These are phyloP conservation scores for Anseranas semipalmata DNA, from an alignment of 2,113 vertebrate species.

Conservation along the genomic window DNA sequence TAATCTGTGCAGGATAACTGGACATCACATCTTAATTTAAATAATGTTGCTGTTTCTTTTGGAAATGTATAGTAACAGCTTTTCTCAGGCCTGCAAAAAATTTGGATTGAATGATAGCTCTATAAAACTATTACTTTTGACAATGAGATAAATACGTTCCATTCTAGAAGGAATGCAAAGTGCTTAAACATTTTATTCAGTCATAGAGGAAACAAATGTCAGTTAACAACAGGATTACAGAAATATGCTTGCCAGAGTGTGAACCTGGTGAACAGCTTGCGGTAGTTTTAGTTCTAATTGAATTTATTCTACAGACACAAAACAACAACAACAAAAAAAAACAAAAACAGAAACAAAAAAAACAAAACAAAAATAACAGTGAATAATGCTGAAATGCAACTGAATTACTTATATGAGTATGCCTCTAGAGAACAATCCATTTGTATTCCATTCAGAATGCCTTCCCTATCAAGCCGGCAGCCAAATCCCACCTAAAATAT, in stretches of 20 bases:
- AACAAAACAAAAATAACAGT: not conserved
- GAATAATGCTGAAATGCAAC: not conserved
- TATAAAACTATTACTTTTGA: not conserved
- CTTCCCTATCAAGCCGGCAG: not conserved
- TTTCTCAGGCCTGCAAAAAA: not conserved
- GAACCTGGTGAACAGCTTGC: not conserved
- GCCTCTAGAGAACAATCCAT: not conserved
- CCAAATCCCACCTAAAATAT: not conserved
- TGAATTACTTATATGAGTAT: not conserved
- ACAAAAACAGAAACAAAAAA: not conserved
- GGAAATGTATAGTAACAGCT: not conserved
- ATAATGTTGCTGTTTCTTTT: rapidly evolving
- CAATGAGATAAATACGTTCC: not conserved
- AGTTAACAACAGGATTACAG: not conserved
- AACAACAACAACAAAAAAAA: not conserved
- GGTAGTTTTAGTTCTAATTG: not conserved
- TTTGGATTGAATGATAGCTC: not conserved
- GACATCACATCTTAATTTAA: not conserved
- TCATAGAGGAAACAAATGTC: not conserved
- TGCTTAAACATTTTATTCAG: not conserved
- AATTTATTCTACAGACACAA: not conserved
- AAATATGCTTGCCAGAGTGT: not conserved
- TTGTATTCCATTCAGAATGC: not conserved
- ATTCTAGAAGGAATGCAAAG: not conserved
- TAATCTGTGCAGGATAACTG: not conserved